These are phyloP conservation scores for Drosophila nigricruria DNA, from an alignment of 2,888 invertebrate species.

Conservation along the genomic window DNA sequence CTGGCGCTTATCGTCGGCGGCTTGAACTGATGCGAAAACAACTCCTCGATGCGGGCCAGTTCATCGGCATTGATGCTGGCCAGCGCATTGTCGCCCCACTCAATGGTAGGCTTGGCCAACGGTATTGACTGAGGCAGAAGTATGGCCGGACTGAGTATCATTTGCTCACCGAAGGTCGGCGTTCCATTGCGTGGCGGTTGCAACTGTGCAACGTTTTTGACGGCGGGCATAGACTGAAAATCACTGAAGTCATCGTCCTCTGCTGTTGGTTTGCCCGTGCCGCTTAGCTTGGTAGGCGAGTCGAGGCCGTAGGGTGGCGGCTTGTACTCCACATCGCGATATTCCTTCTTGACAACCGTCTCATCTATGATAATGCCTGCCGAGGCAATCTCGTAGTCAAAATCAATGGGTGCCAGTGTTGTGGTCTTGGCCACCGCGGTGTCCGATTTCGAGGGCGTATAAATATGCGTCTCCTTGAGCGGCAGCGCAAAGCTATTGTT, in stretches of 20 bases:
- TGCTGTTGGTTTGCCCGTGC: slow-evolving; percentile 10
- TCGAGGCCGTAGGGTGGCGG: slow-evolving; percentile 79
- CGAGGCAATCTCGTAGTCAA: slow-evolving; percentile 85
- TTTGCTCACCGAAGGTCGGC: slow-evolving; percentile 72
- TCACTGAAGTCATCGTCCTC: slow-evolving; percentile 86
- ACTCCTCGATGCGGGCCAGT: slow-evolving; percentile 84
- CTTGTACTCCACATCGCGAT: slow-evolving; percentile 85
- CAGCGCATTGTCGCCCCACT: slow-evolving; percentile 86
- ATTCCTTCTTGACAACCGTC: slow-evolving; percentile 85
- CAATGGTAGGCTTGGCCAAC: slow-evolving; percentile 84
- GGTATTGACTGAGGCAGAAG: slow-evolving; percentile 82
- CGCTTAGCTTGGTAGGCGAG: slow-evolving; percentile 47
- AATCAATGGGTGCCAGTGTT: slow-evolving; percentile 82
- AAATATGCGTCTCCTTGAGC: slow-evolving; percentile 85
- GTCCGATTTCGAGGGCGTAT: slow-evolving; percentile 84
- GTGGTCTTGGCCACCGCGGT: slow-evolving; percentile 72
- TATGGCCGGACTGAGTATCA: slow-evolving; percentile 84
- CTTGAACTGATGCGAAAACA: slow-evolving; percentile 80
- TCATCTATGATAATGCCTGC: slow-evolving; percentile 85
- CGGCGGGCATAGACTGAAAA: slow-evolving; percentile 84
- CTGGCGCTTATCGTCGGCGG: slow-evolving; percentile 80
- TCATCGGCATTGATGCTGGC: slow-evolving; percentile 85
- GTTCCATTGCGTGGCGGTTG: slow-evolving; percentile 69
- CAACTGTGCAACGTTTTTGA: slow-evolving; percentile 32
- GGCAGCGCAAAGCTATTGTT: slow-evolving; percentile 82